Percentiles rank a stretch among this genome's conserved stretches.
phyloP scores from a whole-genome alignment of 2,797 vertebrate species.

The Poecilia wingei region DNA sequence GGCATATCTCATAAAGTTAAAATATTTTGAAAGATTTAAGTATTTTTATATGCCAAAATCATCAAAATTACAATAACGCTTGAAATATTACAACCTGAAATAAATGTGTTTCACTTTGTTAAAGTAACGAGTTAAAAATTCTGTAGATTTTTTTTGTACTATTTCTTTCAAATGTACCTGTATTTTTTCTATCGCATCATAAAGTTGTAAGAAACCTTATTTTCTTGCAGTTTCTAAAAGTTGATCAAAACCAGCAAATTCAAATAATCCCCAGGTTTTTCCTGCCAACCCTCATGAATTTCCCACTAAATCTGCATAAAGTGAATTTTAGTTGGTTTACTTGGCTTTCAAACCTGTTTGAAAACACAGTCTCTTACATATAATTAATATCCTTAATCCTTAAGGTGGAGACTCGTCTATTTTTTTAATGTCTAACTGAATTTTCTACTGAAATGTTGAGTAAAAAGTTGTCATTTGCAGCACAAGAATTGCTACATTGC shows the following conservation, averaged over 20 bases:
- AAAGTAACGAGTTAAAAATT: no score
- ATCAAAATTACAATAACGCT: background rate
- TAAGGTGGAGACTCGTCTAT: background rate
- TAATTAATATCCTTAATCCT: background rate
- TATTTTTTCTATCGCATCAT: background rate
- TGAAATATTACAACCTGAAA: background rate
- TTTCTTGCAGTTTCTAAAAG: background rate
- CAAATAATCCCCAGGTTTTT: background rate
- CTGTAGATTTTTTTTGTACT: background rate
- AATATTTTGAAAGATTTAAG: background rate
- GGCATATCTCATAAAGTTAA: background rate
- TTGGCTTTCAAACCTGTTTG: background rate
- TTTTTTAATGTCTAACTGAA: background rate
- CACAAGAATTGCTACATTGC: background rate
- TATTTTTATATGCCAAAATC: background rate
- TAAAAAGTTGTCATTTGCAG: no score
- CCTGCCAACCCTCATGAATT: background rate
- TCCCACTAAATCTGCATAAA: slow-evolving; percentile 2
- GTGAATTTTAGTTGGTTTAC: slow-evolving; percentile 2
- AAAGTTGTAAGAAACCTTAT: no score
- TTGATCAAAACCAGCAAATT: background rate
- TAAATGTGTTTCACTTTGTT: background rate
- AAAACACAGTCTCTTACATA: background rate
- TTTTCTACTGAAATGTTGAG: background rate
- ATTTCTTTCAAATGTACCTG: background rate